phyloP scores from a whole-genome alignment of 2,888 invertebrate species.

The Dolichomitus sp. region DNA sequence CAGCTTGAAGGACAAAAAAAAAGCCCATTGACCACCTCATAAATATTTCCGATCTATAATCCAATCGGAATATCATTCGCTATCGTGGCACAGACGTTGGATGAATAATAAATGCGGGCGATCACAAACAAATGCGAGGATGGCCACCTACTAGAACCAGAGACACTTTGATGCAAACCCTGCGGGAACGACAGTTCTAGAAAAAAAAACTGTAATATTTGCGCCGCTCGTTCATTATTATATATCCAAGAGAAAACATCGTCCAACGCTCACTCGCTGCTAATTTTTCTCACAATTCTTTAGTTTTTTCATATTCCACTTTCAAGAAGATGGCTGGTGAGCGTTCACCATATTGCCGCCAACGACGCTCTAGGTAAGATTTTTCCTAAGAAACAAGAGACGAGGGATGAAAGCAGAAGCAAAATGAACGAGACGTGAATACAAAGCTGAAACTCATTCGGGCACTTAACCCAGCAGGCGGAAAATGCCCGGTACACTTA shows the following conservation, averaged over 20 bases:
- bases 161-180: neutral
- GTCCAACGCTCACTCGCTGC: neutral
- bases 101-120: constrained; percentile 62
- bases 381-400: constrained; percentile 19
- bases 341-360: neutral
- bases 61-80: constrained; percentile 61
- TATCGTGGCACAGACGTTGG: constrained; percentile 50
- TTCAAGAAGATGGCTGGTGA: neutral
- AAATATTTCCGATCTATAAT: constrained; percentile 61
- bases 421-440: constrained; percentile 30
- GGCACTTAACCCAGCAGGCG: constrained; percentile 32
- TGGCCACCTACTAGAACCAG: constrained; percentile 17
- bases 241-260: constrained; percentile 1
- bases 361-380: constrained; percentile 10
- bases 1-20: constrained; percentile 20
- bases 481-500: neutral
- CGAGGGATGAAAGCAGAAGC: constrained; percentile 6
- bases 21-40: constrained; percentile 54
- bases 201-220: neutral
- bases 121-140: constrained; percentile 29
- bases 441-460: constrained; percentile 59
- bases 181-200: neutral
- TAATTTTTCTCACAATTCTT: neutral
- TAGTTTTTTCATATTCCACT: constrained; percentile 2
- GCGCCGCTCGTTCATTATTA: neutral